Evolutionary conservation across 1,140 invertebrate genomes (phyloP), one percentile per base, ranked within the genome.

Genomic region (Nephila pilipes): DNA sequence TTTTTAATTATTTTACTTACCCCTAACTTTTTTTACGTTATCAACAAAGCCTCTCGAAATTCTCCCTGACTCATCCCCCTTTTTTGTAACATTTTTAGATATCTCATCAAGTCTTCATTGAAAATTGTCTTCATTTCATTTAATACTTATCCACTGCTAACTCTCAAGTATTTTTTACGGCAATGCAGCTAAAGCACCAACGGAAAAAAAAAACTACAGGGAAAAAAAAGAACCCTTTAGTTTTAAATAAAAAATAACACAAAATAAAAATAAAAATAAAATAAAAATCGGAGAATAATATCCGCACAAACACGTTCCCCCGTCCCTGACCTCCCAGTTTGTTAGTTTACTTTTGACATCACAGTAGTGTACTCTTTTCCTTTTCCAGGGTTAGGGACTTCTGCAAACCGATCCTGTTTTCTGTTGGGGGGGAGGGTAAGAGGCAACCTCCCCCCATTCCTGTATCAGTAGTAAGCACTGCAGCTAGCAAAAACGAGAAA

Each of bases 341-440:
- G 60, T 88, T 63, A 87, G 85, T 88, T 88, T 88, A 69, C 85
- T 88, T 69, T 69, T 88, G 85, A 69, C 85, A 88, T 88, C 85
- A 32, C 5, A 36, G 29, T 32, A 65, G 85, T 69, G 85, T 88
- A 88, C 69, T 75, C 69, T 75, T 29, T 75, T 29, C 69, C 14
- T 75, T 75, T 25, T 29, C 85, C 25, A 88, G 57, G 63, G 85
- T 88, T 65, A 65, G 63, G 63, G 36, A 18, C 32, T 69, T 88
- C 58, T 69, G 60, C 85, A 88, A 69, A 65, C 85, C 63, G 60
- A 88, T 54, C 63, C 32, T 54, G 38, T 46, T 32, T 58, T 85
- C 57, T 81, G 20, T 54, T n/a, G 18, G 69, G n/a, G 0, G 22
- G 63, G 25, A 22, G n/a, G 60, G 4, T 46, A 10, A 46, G 46